These are phyloP conservation scores for Poecilus cupreus DNA, from an alignment of 2,888 invertebrate genomes.

Conservation along the genomic window DNA sequence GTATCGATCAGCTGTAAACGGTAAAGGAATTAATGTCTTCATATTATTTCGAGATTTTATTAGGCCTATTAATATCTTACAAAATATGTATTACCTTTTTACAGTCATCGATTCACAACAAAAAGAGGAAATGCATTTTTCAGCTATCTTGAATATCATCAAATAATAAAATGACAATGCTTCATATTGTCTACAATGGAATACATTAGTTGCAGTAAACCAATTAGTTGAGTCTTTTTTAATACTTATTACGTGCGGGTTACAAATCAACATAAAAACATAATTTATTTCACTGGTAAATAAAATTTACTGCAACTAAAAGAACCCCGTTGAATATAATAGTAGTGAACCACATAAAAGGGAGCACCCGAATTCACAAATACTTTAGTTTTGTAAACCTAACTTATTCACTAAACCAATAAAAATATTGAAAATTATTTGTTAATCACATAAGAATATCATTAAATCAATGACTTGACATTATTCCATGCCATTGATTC, in stretches of 20 bases:
- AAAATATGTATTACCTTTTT: background rate
- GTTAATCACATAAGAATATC: constrained; percentile 60
- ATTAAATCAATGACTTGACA: constrained; percentile 53
- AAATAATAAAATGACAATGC: constrained; percentile 10
- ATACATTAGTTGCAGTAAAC: constrained; percentile 22
- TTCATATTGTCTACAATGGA: background rate
- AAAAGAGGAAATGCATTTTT: background rate
- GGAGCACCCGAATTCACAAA: constrained; percentile 13
- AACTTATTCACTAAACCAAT: constrained; percentile 57
- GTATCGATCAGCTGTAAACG: background rate
- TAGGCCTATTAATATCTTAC: constrained; percentile 33
- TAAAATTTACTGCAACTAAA: constrained; percentile 28
- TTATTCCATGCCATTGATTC: no score
- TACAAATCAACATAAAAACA: background rate
- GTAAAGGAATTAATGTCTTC: background rate
- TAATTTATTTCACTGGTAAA: background rate
- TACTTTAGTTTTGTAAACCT: constrained; percentile 35
- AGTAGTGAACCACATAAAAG: no score
- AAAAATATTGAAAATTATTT: constrained; percentile 56
- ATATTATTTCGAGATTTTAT: constrained; percentile 1
- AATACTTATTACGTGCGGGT: no score
- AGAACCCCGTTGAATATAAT: background rate
- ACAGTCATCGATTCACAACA: background rate
- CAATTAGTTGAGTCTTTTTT: background rate
- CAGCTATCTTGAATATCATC: constrained; percentile 25